Percentiles rank a stretch among this genome's conserved stretches.
These are phyloP conservation scores for Drosophila mimica DNA, from an alignment of 2,888 invertebrate genomes.

Conservation along the genomic window DNA sequence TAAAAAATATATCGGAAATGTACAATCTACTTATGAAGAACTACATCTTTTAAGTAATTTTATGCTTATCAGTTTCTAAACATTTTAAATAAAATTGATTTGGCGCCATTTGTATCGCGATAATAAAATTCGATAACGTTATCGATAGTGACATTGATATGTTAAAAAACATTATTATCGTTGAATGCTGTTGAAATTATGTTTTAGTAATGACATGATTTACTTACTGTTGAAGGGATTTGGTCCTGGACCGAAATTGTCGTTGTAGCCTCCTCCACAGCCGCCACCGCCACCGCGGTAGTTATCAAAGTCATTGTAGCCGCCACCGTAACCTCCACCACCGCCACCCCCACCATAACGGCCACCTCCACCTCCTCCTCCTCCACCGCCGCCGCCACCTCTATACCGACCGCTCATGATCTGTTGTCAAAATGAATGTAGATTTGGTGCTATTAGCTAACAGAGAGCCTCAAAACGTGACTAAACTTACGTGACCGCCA, in stretches of 20 bases:
- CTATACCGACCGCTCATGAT: slow-evolving; percentile 80
- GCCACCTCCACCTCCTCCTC: slow-evolving; percentile 66
- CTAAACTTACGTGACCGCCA: slow-evolving; percentile 76
- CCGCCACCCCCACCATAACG: slow-evolving; percentile 64
- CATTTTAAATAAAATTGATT: neutral
- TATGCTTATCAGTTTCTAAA: neutral
- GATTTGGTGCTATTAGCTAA: slow-evolving; percentile 7
- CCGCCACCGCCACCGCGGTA: slow-evolving; percentile 59
- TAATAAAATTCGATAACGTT: neutral
- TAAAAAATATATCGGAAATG: neutral
- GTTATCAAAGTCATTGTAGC: slow-evolving; percentile 69
- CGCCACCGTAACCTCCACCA: slow-evolving; percentile 47
- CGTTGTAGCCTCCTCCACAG: slow-evolving; percentile 61
- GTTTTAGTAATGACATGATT: neutral
- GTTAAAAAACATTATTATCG: neutral
- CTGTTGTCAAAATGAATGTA: slow-evolving; percentile 42
- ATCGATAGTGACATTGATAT: neutral
- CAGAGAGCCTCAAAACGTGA: slow-evolving; percentile 6
- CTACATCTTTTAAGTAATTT: no score
- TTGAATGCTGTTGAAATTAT: neutral
- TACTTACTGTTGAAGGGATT: slow-evolving; percentile 78
- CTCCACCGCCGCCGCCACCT: slow-evolving; percentile 65
- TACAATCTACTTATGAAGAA: neutral
- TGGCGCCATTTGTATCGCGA: neutral
- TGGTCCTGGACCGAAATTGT: slow-evolving; percentile 71